Percentiles rank a stretch among this genome's conserved stretches.
phyloP scores from a whole-genome alignment of 1,140 invertebrate species.

The Lethrus apterus region DNA sequence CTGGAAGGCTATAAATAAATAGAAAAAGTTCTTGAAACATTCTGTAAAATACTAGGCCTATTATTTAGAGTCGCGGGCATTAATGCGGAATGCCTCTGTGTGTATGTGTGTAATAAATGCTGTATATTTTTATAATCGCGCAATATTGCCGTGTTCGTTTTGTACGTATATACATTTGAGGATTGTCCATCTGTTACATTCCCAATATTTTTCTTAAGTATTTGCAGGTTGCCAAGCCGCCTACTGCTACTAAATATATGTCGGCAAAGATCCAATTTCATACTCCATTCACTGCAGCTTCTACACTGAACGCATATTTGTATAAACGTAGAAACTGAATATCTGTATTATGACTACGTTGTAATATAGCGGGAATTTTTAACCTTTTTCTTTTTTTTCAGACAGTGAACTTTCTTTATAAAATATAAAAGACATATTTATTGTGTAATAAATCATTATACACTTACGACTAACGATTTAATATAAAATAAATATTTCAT shows the following conservation, averaged over 20 bases:
- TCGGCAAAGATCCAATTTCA: constrained; percentile 39
- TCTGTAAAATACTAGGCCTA: constrained; percentile 9
- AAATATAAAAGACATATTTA: background rate
- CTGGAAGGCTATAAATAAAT: constrained; percentile 32
- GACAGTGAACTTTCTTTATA: background rate
- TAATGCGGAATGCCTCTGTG: constrained; percentile 5
- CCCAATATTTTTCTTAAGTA: constrained; percentile 36
- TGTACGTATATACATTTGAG: constrained; percentile 24
- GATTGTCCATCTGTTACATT: constrained; percentile 40
- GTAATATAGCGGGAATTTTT: background rate
- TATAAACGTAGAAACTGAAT: background rate
- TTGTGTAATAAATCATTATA: too few relatives aligned
- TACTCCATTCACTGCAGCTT: constrained; percentile 39
- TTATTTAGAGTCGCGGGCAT: constrained; percentile 6
- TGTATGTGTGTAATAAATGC: constrained; percentile 9
- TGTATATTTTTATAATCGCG: constrained; percentile 8
- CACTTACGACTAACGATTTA: too few relatives aligned
- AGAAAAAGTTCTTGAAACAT: constrained; percentile 2
- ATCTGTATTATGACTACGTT: background rate
- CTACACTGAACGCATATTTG: constrained; percentile 13
- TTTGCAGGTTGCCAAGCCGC: constrained; percentile 41
- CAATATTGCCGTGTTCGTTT: constrained; percentile 13
- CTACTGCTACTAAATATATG: constrained; percentile 41
- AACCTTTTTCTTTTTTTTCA: background rate
- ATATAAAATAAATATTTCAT: too few relatives aligned